Percentiles rank a stretch among this genome's conserved stretches.
These are phyloP conservation scores for Setophaga kirtlandii DNA, from an alignment of 2,113 vertebrate species.

Conservation along the genomic window DNA sequence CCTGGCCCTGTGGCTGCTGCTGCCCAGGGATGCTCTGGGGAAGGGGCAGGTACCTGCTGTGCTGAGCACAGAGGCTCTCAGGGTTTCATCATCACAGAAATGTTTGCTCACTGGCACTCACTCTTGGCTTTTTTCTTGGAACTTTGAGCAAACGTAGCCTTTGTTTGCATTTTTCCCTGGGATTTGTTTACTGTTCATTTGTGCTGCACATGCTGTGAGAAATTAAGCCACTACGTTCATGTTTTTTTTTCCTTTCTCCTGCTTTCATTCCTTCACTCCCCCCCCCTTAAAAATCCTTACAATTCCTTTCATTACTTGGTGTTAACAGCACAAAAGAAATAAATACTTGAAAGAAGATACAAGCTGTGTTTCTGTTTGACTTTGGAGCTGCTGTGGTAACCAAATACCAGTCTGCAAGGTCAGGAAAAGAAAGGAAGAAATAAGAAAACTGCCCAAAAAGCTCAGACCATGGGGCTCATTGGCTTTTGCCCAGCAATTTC, in stretches of 20 bases:
- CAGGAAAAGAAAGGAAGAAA: not conserved
- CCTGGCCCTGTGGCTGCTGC: not conserved
- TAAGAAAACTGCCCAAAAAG: not conserved
- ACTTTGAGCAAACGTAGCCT: not conserved
- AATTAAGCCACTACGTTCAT: constrained; percentile 1
- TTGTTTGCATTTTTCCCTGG: constrained; percentile 58
- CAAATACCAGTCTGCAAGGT: constrained; percentile 37
- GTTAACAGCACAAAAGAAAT: constrained; percentile 69
- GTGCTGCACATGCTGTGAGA: constrained; percentile 42
- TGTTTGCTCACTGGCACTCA: not conserved
- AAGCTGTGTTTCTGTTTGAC: constrained; percentile 64
- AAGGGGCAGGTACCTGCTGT: not conserved
- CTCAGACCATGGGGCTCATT: not conserved
- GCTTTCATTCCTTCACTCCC: constrained; percentile 10
- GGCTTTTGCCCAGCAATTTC: constrained; percentile 15
- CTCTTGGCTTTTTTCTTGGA: not conserved
- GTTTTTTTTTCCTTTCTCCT: not conserved
- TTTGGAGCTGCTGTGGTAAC: constrained; percentile 58
- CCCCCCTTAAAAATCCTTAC: constrained; percentile 23
- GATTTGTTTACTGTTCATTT: constrained; percentile 57
- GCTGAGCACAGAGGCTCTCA: not conserved
- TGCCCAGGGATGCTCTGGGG: not conserved
- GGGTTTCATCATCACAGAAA: not conserved
- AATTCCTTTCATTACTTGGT: constrained; percentile 70
- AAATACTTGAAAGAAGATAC: constrained; percentile 55